Evolutionary conservation across 2,113 vertebrate species (phyloP).

Genomic region (Synodontis membranacea): DNA sequence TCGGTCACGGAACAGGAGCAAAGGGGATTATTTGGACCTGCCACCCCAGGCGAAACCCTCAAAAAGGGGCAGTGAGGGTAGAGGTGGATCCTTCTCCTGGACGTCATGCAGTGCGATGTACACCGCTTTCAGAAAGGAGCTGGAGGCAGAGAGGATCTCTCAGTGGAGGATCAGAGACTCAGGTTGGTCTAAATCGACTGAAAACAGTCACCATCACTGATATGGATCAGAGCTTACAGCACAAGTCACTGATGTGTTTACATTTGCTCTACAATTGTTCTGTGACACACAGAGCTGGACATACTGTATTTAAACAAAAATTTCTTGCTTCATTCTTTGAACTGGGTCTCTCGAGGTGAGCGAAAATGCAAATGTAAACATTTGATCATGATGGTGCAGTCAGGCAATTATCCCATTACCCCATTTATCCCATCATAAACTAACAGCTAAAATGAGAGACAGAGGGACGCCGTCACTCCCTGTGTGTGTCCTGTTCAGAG

Average conservation of each 20-base stretch:
- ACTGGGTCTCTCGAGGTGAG: not conserved
- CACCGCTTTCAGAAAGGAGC: conserved; percentile 13
- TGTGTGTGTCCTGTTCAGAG: conserved; percentile 21
- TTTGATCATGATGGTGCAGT: not conserved
- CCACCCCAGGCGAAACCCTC: conserved; percentile 14
- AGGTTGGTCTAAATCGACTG: conserved; percentile 62
- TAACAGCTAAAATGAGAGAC: not conserved
- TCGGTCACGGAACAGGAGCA: conserved; percentile 6
- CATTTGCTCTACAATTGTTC: not conserved
- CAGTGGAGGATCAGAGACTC: conserved; percentile 49
- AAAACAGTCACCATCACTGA: not conserved
- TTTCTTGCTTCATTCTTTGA: not conserved
- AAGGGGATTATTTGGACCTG: conserved; percentile 17
- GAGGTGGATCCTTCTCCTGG: conserved; percentile 52
- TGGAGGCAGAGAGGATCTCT: conserved; percentile 33
- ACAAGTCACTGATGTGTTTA: not conserved
- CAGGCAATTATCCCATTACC: not conserved
- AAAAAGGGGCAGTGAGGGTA: conserved; percentile 53
- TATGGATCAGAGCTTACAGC: not conserved
- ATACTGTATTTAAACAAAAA: not conserved
- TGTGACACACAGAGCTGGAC: too few species aligned
- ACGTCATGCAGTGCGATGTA: conserved; percentile 55
- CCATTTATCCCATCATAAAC: not conserved
- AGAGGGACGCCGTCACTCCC: not conserved
- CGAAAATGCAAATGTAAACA: not conserved